phyloP scores from a whole-genome alignment of 2,113 vertebrate genomes.

The Plecturocebus donacophilus region DNA sequence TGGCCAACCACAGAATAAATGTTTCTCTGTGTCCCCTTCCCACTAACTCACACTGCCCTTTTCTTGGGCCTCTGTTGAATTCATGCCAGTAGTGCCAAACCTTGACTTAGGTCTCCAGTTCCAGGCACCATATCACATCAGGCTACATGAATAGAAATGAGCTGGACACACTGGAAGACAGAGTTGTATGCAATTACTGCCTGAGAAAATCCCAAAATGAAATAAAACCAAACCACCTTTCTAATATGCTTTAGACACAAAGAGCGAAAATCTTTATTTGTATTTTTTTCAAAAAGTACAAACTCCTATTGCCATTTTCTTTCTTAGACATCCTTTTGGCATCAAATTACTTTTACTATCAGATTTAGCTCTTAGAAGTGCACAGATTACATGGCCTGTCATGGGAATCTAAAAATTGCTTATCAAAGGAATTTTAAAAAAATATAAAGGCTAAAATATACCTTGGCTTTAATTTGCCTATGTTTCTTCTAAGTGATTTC shows the following conservation, averaged over 20 bases:
- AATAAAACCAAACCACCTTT: conserved; percentile 22
- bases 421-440: neutral
- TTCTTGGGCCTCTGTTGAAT: accelerated
- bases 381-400: neutral
- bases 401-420: neutral
- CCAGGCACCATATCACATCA: neutral
- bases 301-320: neutral
- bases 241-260: neutral
- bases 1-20: neutral
- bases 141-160: neutral
- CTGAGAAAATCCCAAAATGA: conserved; percentile 7
- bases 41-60: neutral
- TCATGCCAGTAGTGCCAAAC: neutral
- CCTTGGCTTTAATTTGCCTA: neutral
- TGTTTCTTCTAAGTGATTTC: neutral
- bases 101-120: neutral
- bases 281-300: neutral
- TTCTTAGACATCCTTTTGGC: neutral
- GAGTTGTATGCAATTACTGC: neutral
- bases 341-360: neutral
- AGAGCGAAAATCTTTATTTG: neutral
- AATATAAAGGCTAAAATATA: neutral
- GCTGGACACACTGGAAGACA: neutral
- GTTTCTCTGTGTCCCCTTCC: neutral
- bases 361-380: neutral